Conservation (phyloP, 2,797 vertebrate genomes). For the Mustela erminea region DNA sequence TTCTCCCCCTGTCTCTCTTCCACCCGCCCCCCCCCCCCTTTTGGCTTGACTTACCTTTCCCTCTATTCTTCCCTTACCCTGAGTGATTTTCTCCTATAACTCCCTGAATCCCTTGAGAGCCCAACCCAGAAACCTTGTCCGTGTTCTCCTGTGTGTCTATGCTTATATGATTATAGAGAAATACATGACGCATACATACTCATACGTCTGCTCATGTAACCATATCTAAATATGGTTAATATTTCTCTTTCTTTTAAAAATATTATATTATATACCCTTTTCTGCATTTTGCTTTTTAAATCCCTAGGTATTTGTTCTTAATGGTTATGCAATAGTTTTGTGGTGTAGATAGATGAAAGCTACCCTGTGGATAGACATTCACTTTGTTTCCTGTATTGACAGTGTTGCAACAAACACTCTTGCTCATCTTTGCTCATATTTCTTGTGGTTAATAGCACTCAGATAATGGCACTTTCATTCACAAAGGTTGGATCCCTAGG, state of each 20-base stretch:
- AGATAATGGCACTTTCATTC: not conserved
- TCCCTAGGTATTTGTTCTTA: not conserved
- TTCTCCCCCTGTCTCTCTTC: not conserved
- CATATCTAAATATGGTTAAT: not conserved
- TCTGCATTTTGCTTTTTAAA: not conserved
- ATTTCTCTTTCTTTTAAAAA: constrained; percentile 36
- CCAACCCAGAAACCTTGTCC: not conserved
- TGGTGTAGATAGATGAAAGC: not conserved
- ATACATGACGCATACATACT: not conserved
- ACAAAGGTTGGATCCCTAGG: not conserved
- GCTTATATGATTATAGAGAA: not conserved
- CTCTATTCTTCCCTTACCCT: not conserved
- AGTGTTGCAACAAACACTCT: not conserved
- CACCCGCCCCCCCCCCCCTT: rapidly evolving
- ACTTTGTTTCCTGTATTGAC: not conserved
- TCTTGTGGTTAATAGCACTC: not conserved
- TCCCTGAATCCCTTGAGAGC: not conserved
- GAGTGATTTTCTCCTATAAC: not conserved
- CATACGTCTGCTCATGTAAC: not conserved
- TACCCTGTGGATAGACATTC: not conserved
- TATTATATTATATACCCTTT: not conserved
- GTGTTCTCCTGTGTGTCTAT: not conserved
- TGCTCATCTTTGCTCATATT: not conserved
- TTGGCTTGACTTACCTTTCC: not conserved
- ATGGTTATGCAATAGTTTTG: not conserved